Base-by-base conservation (phyloP, 2,888 invertebrate species). In the Heliconius ethilla region DNA sequence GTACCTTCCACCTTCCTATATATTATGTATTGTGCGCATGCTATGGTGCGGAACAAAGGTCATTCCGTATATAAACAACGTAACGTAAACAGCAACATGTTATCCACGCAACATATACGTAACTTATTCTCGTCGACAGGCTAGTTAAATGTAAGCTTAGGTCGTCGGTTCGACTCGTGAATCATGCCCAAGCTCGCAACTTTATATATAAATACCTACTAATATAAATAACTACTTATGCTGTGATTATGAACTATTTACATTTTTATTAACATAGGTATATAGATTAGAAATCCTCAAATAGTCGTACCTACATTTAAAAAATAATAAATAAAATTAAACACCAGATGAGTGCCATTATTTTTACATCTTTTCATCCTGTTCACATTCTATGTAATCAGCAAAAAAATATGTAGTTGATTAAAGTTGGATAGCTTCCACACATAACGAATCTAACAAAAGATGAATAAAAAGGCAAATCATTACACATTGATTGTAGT, bases 1-100 rank as follows among this genome's bases (percentile, higher is more conserved):
- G n/a, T 67, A 40, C 37, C 51, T 45, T 29, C 70, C 27, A 40
- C n/a, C 51, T 45, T 55, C 70, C 51, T 55, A 55, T 9, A 70
- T n/a, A 70, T 70, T 70, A 22, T 33, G 74, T 79, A 82, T 82
- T 82, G 81, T 83, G 76, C 63, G 73, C 62, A 72, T 78, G 82
- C 82, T 80, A 79, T 80, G 76, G 79, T 81, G 83, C 82, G 81
- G 79, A 80, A 82, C 83, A 79, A 83, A 83, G 83, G 83, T 83
- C 82, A 79, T 65, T 45, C 29, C 9, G 9, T 18, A 66, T 37
- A 37, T 29, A 73, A 73, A 74, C 73, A 63, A 69, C n/a, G n/a
- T n/a, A n/a, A n/a, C n/a, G n/a, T n/a, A n/a, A n/a, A n/a, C n/a
- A n/a, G n/a, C n/a, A n/a, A n/a, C n/a, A n/a, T n/a, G 40, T 37